Evolutionary conservation across 2,113 vertebrate species (phyloP).

Genomic region (Climacteris rufus): DNA sequence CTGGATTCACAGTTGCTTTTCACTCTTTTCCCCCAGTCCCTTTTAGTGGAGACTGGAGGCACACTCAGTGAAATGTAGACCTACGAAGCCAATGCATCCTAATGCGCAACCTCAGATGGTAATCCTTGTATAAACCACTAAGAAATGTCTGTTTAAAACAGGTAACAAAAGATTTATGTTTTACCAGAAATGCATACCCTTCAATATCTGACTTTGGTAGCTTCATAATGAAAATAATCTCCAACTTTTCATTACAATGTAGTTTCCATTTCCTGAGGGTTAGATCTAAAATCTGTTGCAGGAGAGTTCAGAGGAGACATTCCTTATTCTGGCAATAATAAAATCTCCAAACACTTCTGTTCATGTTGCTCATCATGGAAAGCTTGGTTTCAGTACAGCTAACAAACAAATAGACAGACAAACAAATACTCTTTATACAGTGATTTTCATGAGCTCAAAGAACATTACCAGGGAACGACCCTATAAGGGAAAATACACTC

Average conservation of each 20-base stretch:
- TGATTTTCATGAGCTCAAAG: not conserved
- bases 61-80: not conserved
- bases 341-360: not conserved
- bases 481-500: not conserved
- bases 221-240: not conserved
- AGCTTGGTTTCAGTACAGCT: not conserved
- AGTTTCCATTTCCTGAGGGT: not conserved
- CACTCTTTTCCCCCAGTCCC: not conserved
- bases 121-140: not conserved
- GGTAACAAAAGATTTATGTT: not conserved
- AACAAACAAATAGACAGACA: not conserved
- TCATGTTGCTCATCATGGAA: not conserved
- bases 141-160: not conserved
- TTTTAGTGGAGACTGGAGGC: not conserved
- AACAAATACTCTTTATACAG: not conserved
- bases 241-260: not conserved
- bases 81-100: not conserved
- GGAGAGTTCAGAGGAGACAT: not conserved
- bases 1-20: not conserved
- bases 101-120: not conserved
- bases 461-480: not conserved
- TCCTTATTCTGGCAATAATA: not conserved
- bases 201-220: not conserved
- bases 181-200: not conserved
- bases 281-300: not conserved